These are phyloP conservation scores for Deilephila porcellus DNA, from an alignment of 2,888 invertebrate genomes.

Conservation along the genomic window DNA sequence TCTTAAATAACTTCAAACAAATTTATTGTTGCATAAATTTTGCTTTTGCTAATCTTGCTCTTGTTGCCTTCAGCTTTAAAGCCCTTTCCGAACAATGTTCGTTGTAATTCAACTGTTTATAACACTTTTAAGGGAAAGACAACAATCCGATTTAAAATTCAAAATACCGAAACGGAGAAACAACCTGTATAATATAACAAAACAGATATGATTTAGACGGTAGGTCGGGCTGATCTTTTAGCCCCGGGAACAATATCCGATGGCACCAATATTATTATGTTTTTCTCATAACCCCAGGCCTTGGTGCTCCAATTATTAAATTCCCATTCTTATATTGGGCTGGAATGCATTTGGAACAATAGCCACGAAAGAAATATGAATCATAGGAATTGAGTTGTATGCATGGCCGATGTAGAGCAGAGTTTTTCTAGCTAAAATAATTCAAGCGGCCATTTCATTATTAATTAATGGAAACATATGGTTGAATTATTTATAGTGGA, in stretches of 20 bases:
- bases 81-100: slow-evolving; percentile 17
- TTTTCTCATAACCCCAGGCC: slow-evolving; percentile 66
- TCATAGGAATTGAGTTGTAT: slow-evolving; percentile 73
- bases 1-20: slow-evolving; percentile 33
- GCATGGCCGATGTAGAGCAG: slow-evolving; percentile 44
- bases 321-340: slow-evolving; percentile 64
- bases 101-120: slow-evolving; percentile 22
- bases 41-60: slow-evolving; percentile 32
- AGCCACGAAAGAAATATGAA: slow-evolving; percentile 71
- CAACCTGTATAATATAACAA: slow-evolving; percentile 13
- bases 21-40: slow-evolving; percentile 38
- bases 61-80: slow-evolving; percentile 28
- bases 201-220: slow-evolving; percentile 17
- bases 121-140: slow-evolving; percentile 18
- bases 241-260: not conserved
- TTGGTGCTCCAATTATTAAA: slow-evolving; percentile 76
- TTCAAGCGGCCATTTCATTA: slow-evolving; percentile 61
- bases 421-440: slow-evolving; percentile 53
- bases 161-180: not conserved
- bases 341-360: slow-evolving; percentile 67
- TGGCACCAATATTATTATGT: slow-evolving; percentile 59
- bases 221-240: slow-evolving; percentile 21
- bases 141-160: slow-evolving; percentile 13
- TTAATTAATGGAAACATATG: slow-evolving; percentile 75
- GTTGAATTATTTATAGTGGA: slow-evolving; percentile 73